These are phyloP conservation scores for Melanotaenia boesemani DNA, from an alignment of 2,797 vertebrate genomes.

Conservation along the genomic window DNA sequence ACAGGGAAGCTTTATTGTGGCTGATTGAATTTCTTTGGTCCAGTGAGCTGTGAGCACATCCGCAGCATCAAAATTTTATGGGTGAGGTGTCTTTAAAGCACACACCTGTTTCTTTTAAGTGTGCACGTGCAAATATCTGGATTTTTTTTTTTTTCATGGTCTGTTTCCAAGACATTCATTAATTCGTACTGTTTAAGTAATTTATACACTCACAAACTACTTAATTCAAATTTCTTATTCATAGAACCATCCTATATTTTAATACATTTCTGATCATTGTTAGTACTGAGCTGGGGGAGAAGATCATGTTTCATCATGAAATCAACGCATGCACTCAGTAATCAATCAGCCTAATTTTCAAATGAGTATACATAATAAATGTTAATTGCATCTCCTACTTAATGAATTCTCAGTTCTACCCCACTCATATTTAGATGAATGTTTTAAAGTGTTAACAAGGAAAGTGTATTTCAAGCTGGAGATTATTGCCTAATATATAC, in stretches of 20 bases:
- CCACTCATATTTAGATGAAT: background rate
- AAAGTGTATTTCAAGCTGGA: background rate
- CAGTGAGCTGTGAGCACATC: background rate
- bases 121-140: slow-evolving; percentile 1
- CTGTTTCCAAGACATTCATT: background rate
- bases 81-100: background rate
- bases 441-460: background rate
- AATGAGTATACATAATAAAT: background rate
- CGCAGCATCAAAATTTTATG: background rate
- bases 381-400: background rate
- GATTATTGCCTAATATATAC: background rate
- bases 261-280: background rate
- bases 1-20: background rate
- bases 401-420: background rate
- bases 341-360: slow-evolving; percentile 8
- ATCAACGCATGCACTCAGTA: background rate
- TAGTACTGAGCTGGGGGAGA: background rate
- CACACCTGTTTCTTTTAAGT: slow-evolving; percentile 6
- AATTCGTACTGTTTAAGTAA: background rate
- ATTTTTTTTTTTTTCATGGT: slow-evolving; percentile 10
- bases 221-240: background rate
- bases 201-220: too few species aligned
- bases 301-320: background rate
- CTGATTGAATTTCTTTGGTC: background rate
- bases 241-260: background rate